phyloP scores from a whole-genome alignment of 2,888 invertebrate species.

The Cecidostiba fungosa region DNA sequence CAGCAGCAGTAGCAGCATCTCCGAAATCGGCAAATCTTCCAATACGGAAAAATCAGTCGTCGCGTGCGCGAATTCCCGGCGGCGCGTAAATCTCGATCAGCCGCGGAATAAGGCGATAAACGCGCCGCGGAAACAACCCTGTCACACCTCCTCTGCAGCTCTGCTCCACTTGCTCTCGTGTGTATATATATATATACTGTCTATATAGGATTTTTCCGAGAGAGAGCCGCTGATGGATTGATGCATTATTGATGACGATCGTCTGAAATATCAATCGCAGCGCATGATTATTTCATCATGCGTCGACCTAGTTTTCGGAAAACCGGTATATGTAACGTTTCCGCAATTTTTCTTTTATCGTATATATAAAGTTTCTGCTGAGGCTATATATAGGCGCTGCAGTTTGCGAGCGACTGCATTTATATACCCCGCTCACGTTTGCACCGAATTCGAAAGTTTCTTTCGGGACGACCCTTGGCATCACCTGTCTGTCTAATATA shows the following conservation, averaged over 20 bases:
- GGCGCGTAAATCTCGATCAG: background rate
- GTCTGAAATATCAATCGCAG: background rate
- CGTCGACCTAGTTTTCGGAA: background rate
- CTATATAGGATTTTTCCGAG: background rate
- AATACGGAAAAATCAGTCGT: background rate
- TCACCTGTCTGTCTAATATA: too few relatives aligned
- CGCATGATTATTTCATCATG: background rate
- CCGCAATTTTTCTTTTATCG: background rate
- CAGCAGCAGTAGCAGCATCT: background rate
- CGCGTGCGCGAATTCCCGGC: background rate
- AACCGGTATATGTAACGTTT: background rate
- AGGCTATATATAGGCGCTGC: too few relatives aligned
- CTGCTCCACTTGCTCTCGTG: background rate
- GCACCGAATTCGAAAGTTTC: background rate
- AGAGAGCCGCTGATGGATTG: background rate
- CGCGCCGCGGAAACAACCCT: conserved; percentile 4
- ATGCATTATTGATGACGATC: conserved; percentile 6
- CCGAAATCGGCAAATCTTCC: conserved; percentile 5
- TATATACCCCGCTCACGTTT: background rate
- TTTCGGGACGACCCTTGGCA: background rate
- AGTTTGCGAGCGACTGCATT: too few relatives aligned
- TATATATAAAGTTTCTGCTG: too few relatives aligned
- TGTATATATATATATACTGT: background rate
- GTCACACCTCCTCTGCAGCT: background rate
- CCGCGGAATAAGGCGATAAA: conserved; percentile 1